Percentiles rank a stretch among this genome's conserved stretches.
These are phyloP conservation scores for Rotaria sp. DNA, from an alignment of 2,888 invertebrate species.

Conservation along the genomic window DNA sequence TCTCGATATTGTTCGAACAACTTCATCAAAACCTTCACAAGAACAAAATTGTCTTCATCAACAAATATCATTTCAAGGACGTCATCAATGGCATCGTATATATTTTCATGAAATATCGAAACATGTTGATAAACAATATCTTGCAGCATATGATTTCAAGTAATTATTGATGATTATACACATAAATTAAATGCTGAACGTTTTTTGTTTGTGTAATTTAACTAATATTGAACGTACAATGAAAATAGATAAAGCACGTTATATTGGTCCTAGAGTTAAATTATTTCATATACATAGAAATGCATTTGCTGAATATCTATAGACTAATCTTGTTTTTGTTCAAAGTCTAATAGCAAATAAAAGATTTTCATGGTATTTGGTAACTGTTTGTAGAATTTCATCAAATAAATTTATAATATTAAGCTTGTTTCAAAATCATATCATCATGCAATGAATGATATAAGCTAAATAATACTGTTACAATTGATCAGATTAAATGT, in stretches of 20 bases:
- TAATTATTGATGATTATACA: constrained; percentile 94
- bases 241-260: constrained; percentile 81
- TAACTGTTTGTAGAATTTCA: constrained; percentile 95
- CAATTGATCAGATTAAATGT: too few relatives aligned
- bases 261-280: constrained; percentile 74
- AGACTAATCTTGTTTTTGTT: constrained; percentile 92
- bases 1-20: neutral
- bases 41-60: neutral
- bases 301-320: constrained; percentile 92
- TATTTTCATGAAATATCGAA: constrained; percentile 96
- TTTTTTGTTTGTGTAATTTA: constrained; percentile 85
- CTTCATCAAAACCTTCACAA: too few relatives aligned
- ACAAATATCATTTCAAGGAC: constrained; percentile 61
- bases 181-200: constrained; percentile 94
- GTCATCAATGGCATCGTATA: constrained; percentile 95
- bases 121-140: constrained; percentile 72
- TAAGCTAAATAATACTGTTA: too few relatives aligned
- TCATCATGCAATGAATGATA: too few relatives aligned
- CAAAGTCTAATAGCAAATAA: constrained; percentile 97
- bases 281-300: constrained; percentile 90
- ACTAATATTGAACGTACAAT: constrained; percentile 93
- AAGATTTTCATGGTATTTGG: constrained; percentile 81
- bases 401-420: constrained; percentile 69
- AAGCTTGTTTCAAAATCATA: too few relatives aligned
- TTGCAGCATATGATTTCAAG: constrained; percentile 63